phyloP scores from a whole-genome alignment of 2,113 vertebrate species.

The Mesitornis unicolor region DNA sequence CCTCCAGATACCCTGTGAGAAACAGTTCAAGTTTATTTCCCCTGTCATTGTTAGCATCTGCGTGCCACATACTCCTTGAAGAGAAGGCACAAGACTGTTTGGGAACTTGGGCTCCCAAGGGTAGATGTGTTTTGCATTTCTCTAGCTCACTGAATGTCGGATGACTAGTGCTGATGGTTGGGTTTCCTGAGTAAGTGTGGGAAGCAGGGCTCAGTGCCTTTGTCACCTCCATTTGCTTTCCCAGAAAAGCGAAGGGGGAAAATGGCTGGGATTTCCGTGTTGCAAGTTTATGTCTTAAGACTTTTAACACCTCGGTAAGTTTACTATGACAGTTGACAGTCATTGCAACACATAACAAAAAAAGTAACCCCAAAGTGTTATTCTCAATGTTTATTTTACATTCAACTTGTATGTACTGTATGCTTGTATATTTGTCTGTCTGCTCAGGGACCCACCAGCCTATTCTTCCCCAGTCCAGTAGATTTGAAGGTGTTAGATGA shows the following conservation, averaged over 20 bases:
- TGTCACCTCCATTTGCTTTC: not conserved
- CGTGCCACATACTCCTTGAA: not conserved
- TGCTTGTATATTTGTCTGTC: not conserved
- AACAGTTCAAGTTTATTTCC: not conserved
- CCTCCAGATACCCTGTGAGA: not conserved
- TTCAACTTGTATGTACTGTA: not conserved
- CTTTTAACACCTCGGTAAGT: not conserved
- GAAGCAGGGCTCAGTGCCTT: not conserved
- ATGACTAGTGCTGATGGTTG: not conserved
- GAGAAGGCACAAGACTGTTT: not conserved
- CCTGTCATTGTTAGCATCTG: not conserved
- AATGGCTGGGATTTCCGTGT: not conserved
- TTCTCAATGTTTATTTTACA: not conserved
- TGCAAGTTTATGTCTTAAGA: not conserved
- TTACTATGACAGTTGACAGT: not conserved
- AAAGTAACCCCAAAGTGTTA: not conserved
- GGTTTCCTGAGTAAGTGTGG: not conserved
- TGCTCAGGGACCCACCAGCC: not conserved
- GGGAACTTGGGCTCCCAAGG: not conserved
- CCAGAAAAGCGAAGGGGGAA: not conserved
- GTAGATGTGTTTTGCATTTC: not conserved
- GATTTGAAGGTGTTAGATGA: not conserved
- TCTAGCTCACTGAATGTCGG: not conserved
- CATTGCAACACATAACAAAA: not conserved
- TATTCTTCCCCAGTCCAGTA: not conserved